These are phyloP conservation scores for Pollimyrus isidori DNA, from an alignment of 2,113 vertebrate genomes.

Conservation along the genomic window DNA sequence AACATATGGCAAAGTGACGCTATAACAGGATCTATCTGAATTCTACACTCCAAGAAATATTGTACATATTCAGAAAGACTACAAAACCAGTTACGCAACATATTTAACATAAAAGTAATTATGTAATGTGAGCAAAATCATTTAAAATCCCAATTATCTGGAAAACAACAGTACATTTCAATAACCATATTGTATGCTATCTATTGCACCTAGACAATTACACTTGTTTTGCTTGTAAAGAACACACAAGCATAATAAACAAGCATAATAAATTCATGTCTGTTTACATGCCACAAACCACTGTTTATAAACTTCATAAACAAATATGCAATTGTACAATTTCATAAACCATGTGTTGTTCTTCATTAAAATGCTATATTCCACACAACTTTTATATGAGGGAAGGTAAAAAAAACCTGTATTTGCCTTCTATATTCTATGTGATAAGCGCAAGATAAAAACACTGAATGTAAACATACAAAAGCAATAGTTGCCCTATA, in stretches of 20 bases:
- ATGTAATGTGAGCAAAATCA: neutral
- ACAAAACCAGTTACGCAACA: neutral
- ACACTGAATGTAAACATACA: neutral
- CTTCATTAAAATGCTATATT: neutral
- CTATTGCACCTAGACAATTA: neutral
- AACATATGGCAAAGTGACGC: neutral
- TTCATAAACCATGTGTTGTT: neutral
- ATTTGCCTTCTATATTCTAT: neutral
- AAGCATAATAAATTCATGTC: neutral
- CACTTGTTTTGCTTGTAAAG: neutral
- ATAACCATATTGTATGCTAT: neutral
- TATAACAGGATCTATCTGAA: neutral
- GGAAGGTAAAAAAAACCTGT: neutral
- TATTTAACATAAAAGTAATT: neutral
- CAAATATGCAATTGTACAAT: neutral
- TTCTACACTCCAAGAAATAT: neutral
- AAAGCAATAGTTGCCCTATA: neutral
- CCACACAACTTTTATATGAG: neutral
- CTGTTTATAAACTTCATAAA: neutral
- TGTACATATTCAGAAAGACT: neutral
- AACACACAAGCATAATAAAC: neutral
- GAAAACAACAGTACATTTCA: neutral
- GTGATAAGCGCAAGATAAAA: neutral
- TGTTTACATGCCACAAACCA: neutral
- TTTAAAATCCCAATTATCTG: neutral